These are phyloP conservation scores for Steinernema hermaphroditum DNA, from an alignment of 2,888 invertebrate species.

Conservation along the genomic window DNA sequence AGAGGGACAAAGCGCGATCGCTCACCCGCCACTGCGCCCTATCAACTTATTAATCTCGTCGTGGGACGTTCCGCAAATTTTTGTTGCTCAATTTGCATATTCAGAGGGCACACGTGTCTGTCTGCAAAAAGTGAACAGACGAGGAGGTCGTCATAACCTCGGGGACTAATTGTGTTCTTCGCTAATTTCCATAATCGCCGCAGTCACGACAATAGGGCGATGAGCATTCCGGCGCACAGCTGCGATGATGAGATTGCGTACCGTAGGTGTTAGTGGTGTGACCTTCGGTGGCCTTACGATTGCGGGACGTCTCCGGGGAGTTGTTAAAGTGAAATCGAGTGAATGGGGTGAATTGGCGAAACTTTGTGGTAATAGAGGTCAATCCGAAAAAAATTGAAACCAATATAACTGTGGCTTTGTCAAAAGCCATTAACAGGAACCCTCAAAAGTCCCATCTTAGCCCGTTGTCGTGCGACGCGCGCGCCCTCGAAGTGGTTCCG, in stretches of 20 bases:
- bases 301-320: not conserved
- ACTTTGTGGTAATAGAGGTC: too few relatives aligned
- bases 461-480: too few relatives aligned
- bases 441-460: too few relatives aligned
- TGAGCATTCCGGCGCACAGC: not conserved
- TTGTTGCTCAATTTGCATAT: not conserved
- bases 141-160: not conserved
- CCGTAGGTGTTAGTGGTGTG: not conserved
- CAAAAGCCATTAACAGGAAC: too few relatives aligned
- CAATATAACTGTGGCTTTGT: too few relatives aligned
- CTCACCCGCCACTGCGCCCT: not conserved
- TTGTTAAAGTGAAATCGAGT: not conserved
- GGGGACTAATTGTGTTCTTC: not conserved
- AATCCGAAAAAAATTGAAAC: too few relatives aligned
- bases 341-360: too few relatives aligned
- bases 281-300: not conserved
- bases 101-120: not conserved
- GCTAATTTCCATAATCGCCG: constrained; percentile 11
- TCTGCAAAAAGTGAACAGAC: not conserved
- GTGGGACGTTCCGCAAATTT: not conserved
- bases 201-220: not conserved
- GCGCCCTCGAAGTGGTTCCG: constrained; percentile 2
- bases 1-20: constrained; percentile 6
- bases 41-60: constrained; percentile 22
- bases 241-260: not conserved